Percentiles rank a stretch among this genome's conserved stretches.
These are phyloP conservation scores for Rhinopomastus cyanomelas DNA, from an alignment of 2,113 vertebrate species.

Conservation along the genomic window DNA sequence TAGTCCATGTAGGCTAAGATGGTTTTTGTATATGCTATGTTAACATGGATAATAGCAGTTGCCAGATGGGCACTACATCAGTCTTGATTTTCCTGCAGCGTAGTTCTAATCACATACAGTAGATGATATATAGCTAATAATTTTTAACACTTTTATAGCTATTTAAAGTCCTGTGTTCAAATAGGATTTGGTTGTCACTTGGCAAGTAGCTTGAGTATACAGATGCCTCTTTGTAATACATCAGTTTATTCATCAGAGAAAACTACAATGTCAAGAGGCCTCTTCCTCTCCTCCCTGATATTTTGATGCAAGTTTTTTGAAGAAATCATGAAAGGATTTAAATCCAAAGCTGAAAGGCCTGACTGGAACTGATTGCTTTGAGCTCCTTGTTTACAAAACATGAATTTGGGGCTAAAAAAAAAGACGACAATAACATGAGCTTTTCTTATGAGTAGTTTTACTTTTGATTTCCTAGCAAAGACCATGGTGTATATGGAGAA, in stretches of 20 bases:
- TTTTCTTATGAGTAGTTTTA: not conserved
- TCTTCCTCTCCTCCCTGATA: not conserved
- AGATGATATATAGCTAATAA: not conserved
- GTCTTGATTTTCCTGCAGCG: not conserved
- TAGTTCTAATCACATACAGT: not conserved
- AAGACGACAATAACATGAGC: not conserved
- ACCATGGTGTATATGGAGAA: not conserved
- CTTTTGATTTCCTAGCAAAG: conserved; percentile 19
- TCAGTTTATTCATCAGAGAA: conserved; percentile 44
- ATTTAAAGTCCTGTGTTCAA: not conserved
- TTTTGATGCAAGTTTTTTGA: conserved; percentile 33
- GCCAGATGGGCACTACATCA: not conserved
- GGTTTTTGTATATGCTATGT: not conserved
- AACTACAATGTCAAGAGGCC: not conserved
- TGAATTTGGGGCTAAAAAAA: not conserved
- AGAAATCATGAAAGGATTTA: conserved; percentile 61
- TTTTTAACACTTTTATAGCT: not conserved
- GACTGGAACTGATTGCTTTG: conserved; percentile 67
- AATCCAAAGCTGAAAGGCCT: conserved; percentile 59
- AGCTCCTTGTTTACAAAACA: conserved; percentile 60
- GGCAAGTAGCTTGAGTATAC: not conserved
- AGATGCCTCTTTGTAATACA: conserved; percentile 3
- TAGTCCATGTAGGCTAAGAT: not conserved
- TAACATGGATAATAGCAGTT: not conserved
- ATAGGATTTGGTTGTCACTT: not conserved